These are phyloP conservation scores for Diadegma fenestrale DNA, from an alignment of 2,888 invertebrate species.

Conservation along the genomic window DNA sequence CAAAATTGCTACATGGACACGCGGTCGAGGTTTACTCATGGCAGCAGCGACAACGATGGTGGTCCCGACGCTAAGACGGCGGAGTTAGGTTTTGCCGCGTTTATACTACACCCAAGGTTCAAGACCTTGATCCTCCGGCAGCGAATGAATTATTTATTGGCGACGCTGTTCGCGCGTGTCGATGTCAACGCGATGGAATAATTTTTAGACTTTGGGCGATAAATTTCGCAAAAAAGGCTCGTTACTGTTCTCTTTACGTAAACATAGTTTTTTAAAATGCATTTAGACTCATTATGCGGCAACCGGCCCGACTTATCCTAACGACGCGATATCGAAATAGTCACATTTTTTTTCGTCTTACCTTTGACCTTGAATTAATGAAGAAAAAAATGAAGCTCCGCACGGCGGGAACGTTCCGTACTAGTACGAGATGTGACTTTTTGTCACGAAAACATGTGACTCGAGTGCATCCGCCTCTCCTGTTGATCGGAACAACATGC, in stretches of 20 bases:
- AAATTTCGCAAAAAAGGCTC: not conserved
- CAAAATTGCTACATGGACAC: not conserved
- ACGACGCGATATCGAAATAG: not conserved
- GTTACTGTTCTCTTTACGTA: not conserved
- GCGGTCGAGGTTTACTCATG: not conserved
- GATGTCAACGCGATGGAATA: not conserved
- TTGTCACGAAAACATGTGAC: constrained; percentile 11
- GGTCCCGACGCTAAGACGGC: not conserved
- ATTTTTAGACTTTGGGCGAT: not conserved
- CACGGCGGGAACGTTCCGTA: not conserved
- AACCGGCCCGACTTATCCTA: not conserved
- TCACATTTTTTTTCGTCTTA: not conserved
- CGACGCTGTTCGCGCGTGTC: not conserved
- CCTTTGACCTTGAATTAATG: not conserved
- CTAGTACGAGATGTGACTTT: not conserved
- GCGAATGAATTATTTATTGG: not conserved
- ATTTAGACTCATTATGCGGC: not conserved
- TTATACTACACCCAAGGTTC: not conserved
- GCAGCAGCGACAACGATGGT: not conserved
- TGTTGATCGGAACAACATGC: not conserved
- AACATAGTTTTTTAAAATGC: not conserved
- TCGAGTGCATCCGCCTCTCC: not conserved
- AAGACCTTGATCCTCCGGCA: constrained; percentile 13
- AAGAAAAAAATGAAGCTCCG: not conserved
- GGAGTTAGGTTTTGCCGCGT: not conserved